Conservation (phyloP, 2,113 vertebrate species). For the Solea senegalensis region DNA sequence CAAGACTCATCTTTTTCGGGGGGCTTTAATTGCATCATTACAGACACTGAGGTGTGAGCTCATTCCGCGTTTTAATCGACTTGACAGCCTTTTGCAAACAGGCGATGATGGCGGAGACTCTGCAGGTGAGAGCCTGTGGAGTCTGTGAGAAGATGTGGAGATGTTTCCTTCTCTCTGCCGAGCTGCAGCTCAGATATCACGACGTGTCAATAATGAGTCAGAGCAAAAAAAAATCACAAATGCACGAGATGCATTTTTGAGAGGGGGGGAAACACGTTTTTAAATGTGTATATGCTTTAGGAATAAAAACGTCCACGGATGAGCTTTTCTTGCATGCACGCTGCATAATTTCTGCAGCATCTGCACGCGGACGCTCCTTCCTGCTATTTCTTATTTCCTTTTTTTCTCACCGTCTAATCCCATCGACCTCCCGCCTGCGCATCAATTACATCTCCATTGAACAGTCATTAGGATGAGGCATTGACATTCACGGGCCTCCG, state of each 20-base stretch:
- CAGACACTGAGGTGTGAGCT: slow-evolving; percentile 48
- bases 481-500: slow-evolving; percentile 81
- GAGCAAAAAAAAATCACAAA: not conserved
- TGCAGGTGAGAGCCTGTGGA: slow-evolving; percentile 17
- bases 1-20: slow-evolving; percentile 3
- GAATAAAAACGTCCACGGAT: not conserved
- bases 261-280: not conserved
- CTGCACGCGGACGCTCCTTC: slow-evolving; percentile 23
- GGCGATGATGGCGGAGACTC: slow-evolving; percentile 33
- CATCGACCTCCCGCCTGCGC: slow-evolving; percentile 77
- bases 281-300: not conserved
- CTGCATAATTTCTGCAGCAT: not conserved
- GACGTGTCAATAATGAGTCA: not conserved
- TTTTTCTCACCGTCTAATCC: slow-evolving; percentile 71
- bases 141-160: slow-evolving; percentile 2
- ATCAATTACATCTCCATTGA: slow-evolving; percentile 82
- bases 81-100: slow-evolving; percentile 64
- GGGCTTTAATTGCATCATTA: slow-evolving; percentile 62
- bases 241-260: not conserved
- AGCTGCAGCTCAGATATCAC: not conserved
- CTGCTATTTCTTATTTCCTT: slow-evolving; percentile 42
- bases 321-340: not conserved
- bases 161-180: not conserved
- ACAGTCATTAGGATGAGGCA: slow-evolving; percentile 73
- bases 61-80: slow-evolving; percentile 62